phyloP scores from a whole-genome alignment of 2,888 invertebrate species.

The Amblyteles armatorius region DNA sequence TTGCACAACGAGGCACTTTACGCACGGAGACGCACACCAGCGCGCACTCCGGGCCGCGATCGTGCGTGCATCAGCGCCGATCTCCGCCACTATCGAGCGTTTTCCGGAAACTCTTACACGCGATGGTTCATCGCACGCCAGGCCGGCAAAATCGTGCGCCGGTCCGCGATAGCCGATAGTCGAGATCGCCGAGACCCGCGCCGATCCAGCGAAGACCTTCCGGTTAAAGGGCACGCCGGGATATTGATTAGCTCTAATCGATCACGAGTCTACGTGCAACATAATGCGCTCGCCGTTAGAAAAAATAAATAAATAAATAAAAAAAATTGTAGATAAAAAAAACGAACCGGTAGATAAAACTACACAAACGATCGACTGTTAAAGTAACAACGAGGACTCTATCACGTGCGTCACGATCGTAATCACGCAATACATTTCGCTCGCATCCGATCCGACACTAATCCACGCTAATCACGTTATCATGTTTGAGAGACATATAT shows the following conservation, averaged over 20 bases:
- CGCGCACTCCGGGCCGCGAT: not conserved
- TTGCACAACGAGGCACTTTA: not conserved
- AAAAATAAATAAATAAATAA: not conserved
- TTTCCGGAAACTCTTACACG: constrained; percentile 8
- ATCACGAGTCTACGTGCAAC: not conserved
- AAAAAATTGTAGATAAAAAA: not conserved
- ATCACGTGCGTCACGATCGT: constrained; percentile 21
- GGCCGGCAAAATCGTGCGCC: not conserved
- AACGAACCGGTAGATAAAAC: not conserved
- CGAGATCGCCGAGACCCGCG: constrained; percentile 23
- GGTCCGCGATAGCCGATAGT: constrained; percentile 16
- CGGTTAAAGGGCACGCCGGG: constrained; percentile 38
- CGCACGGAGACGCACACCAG: constrained; percentile 4
- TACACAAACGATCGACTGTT: constrained; percentile 10
- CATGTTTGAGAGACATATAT: not conserved
- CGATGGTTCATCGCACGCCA: constrained; percentile 24
- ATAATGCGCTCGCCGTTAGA: not conserved
- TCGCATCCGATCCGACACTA: constrained; percentile 34
- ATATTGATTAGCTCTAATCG: constrained; percentile 33
- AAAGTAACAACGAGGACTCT: constrained; percentile 13
- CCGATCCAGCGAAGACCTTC: constrained; percentile 20
- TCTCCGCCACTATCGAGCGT: not conserved
- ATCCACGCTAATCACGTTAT: constrained; percentile 53
- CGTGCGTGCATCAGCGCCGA: not conserved
- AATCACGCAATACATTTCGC: constrained; percentile 14